phyloP scores from a whole-genome alignment of 2,797 vertebrate genomes.

The Rachycentron canadum region DNA sequence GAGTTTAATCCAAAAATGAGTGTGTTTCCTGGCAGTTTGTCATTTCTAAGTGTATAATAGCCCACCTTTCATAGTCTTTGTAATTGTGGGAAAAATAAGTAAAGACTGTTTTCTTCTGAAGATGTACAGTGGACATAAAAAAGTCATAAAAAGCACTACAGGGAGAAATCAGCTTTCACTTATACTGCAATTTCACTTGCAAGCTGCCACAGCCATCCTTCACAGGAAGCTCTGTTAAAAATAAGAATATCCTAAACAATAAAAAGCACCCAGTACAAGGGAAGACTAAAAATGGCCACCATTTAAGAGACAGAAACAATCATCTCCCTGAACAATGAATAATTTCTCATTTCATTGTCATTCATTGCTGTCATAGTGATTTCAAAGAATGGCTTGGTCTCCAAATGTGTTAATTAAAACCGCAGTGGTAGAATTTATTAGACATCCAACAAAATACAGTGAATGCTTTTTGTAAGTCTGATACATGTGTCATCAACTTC shows the following conservation, averaged over 20 bases:
- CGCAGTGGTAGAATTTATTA: not conserved
- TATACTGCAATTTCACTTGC: constrained; percentile 9
- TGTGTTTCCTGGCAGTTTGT: not conserved
- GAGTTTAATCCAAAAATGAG: not conserved
- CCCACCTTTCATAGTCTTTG: not conserved
- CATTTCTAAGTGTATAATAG: not conserved
- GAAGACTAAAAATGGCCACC: not conserved
- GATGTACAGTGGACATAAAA: not conserved
- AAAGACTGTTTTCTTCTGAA: not conserved
- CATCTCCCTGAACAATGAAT: constrained; percentile 20
- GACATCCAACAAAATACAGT: not conserved
- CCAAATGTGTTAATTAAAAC: constrained; percentile 16
- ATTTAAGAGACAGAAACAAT: constrained; percentile 1
- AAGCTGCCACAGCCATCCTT: not conserved
- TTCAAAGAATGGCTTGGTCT: constrained; percentile 20
- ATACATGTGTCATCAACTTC: constrained; percentile 1
- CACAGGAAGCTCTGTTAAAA: constrained; percentile 9
- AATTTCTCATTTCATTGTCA: constrained; percentile 16
- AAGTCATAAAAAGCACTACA: constrained; percentile 15
- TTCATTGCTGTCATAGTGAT: constrained; percentile 9
- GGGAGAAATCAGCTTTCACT: constrained; percentile 1
- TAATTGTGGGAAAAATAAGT: constrained; percentile 1
- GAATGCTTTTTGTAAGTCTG: not conserved
- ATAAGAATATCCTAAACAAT: not conserved
- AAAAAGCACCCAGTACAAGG: constrained; percentile 4